Base-by-base conservation (phyloP, 1,140 invertebrate species). In the Eupeodes corollae region DNA sequence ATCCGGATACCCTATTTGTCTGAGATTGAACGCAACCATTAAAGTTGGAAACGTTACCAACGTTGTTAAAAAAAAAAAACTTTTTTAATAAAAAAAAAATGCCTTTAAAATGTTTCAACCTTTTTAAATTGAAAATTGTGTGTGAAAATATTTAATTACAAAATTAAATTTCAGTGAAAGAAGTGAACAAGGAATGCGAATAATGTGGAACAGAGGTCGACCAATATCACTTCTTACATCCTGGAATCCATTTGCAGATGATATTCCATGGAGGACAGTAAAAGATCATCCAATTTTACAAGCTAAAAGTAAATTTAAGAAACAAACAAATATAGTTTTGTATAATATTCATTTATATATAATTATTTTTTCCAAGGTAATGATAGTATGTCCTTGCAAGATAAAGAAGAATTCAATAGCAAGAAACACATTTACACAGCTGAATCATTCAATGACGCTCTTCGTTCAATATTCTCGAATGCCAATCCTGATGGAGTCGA, bases 191-290 rank as follows among this genome's bases (percentile, higher is more conserved):
- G 88, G 86, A 3, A 73, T 89, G 12, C 75, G 86, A 47, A 63
- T 86, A 21, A 77, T 83, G 68, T 89, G 86, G 83, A 84, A 84
- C 56, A 75, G 77, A 56, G 80, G 80, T 0, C 70, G 81, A 56
- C 77, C 81, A 2, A 56, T 86, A 16, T 69, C 78, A 2, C 73
- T 87, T 54, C 73, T 78, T 46, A 82, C 84, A 52, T 80, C 80
- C 50, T 92, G 88, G 88, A 92, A 92, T 67, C 88, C 88, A 2
- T 90, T 88, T 70, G 79, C 77, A 50, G 78, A 79, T 48, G 76
- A 84, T 42, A 83, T 89, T 52, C 88, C 88, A 0, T 87, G 79
- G 67, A 69, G 79, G 6, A 90, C 86, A 2, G 83, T 85, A 51
- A 76, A 83, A 2, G 87, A 83, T 50, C 88, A 91, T 73, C 87